Base-by-base conservation (phyloP, 2,113 vertebrate genomes). In the Myotis davidii region DNA sequence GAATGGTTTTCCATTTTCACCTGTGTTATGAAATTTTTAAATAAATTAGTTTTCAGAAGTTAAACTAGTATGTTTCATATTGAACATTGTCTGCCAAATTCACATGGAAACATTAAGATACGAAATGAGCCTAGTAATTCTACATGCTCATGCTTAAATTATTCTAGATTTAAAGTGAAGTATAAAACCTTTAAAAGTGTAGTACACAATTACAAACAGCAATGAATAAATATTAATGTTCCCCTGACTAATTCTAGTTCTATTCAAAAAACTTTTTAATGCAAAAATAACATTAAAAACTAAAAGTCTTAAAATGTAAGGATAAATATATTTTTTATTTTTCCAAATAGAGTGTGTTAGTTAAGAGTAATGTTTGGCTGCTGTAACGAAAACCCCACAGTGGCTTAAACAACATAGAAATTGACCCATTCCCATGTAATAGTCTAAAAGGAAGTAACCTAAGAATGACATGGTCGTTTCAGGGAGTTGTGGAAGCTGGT, bases 1-100 rank as follows among this genome's bases (percentile, higher is more conserved):
- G 78, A 84, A 56, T 84, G 73, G 37, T 78, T 88, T 91, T 78
- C 64, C 13, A 52, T 59, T 87, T 93, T 82, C 20, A 85, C 12
- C 8, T 48, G 37, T 77, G 59, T 65, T 85, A 64, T 64, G 42
- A 27, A 39, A 95, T 8, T 70, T 70, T 74, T 25, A 54, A 88
- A 64, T 70, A 74, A 70, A 67, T 50, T 16, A 18, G 5, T 70
- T 94, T 87, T 85, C 9, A 88, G 67, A 5, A 48, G 21, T 82
- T 39, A 32, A 37, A 1, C 9, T 21, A 70, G 6, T 50, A 0
- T 39, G 5, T 39, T 78, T 93, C 6, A 10, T 52, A 29, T 90
- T 79, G 45, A 65, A 56, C 5, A 4, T 2, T 23, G 20, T 29
- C 18, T 73, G 16, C 17, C 25, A 73, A 90, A 90, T 61, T 70